These are phyloP conservation scores for Ranitomeya variabilis DNA, from an alignment of 2,113 vertebrate genomes.

Conservation along the genomic window DNA sequence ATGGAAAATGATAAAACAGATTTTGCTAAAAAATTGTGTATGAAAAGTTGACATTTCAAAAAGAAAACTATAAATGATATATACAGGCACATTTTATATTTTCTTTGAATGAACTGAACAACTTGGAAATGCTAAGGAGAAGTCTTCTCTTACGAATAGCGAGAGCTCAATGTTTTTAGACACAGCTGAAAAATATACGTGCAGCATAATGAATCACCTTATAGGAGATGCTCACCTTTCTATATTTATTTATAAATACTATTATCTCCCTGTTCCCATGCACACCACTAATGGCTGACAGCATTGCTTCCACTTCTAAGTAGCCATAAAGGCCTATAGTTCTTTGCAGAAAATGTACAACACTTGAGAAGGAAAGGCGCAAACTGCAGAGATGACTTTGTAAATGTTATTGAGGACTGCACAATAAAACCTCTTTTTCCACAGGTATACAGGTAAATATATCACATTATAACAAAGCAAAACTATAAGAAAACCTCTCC, in stretches of 20 bases:
- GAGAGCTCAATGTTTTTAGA: not conserved
- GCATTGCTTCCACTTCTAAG: not conserved
- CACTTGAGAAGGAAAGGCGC: not conserved
- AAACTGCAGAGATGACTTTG: not conserved
- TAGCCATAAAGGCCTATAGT: not conserved
- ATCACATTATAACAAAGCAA: too few species aligned
- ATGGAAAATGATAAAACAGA: not conserved
- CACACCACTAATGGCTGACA: not conserved
- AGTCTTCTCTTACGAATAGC: not conserved
- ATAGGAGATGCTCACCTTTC: not conserved
- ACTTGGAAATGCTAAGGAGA: not conserved
- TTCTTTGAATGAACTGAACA: not conserved
- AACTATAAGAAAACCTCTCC: too few species aligned
- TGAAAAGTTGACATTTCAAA: constrained; percentile 32
- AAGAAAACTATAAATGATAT: constrained; percentile 19
- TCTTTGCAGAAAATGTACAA: not conserved
- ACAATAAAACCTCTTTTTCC: not conserved
- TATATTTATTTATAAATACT: not conserved
- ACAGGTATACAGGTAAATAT: not conserved
- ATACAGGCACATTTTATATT: constrained; percentile 1
- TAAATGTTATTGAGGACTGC: not conserved
- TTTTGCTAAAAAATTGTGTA: not conserved
- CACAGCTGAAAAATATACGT: not conserved
- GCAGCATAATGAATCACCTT: not conserved
- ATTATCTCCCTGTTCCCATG: not conserved